Conservation (phyloP, 1,140 invertebrate genomes). For the Nylanderia fulva region DNA sequence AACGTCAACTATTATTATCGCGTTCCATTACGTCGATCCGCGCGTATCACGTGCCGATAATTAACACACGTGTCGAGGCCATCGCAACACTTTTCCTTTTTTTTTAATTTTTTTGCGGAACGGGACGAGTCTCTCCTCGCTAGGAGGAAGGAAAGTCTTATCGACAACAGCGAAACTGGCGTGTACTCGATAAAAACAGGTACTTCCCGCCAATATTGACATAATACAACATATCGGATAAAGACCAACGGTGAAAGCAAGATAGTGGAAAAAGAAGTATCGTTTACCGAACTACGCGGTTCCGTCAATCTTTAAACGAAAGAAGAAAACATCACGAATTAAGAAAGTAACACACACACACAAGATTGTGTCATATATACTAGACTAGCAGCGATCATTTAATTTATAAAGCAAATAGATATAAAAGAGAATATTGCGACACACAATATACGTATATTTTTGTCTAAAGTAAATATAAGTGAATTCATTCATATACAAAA, state of each 20-base stretch:
- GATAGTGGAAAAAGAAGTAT: slow-evolving; percentile 10
- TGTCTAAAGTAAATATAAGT: background rate
- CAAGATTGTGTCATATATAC: background rate
- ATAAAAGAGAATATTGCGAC: background rate
- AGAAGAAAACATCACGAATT: background rate
- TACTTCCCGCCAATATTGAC: slow-evolving; percentile 50
- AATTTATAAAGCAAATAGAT: too few relatives aligned
- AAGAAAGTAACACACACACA: background rate
- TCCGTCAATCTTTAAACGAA: background rate
- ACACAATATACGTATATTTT: background rate
- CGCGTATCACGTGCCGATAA: slow-evolving; percentile 38
- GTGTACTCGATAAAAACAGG: slow-evolving; percentile 52
- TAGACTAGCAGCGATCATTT: background rate
- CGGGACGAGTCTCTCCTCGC: background rate
- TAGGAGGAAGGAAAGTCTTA: slow-evolving; percentile 17
- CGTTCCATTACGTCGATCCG: background rate
- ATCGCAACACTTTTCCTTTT: background rate
- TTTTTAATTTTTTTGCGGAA: background rate
- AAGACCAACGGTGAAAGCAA: slow-evolving; percentile 22
- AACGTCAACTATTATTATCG: slow-evolving; percentile 47
- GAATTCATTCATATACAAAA: background rate
- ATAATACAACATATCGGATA: slow-evolving; percentile 48
- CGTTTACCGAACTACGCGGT: slow-evolving; percentile 19
- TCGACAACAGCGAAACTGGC: slow-evolving; percentile 27
- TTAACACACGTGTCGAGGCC: slow-evolving; percentile 26